These are phyloP conservation scores for Acomys russatus DNA, from an alignment of 2,797 vertebrate species.

Conservation along the genomic window DNA sequence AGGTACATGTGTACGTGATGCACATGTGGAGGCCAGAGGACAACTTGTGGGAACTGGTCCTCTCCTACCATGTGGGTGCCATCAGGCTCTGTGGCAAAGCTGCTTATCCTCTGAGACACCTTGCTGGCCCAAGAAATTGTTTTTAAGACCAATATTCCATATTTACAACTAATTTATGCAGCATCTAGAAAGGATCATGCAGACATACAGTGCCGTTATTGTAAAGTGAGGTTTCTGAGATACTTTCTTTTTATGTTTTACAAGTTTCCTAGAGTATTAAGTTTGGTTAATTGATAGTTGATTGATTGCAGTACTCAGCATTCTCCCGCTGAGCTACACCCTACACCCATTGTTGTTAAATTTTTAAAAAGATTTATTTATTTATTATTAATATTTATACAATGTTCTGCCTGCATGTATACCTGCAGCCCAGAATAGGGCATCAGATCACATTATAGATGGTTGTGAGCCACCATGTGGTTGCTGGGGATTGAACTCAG, in stretches of 20 bases:
- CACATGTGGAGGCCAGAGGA: not conserved
- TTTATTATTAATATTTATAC: no score
- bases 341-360: no score
- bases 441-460: no score
- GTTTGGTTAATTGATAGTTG: not conserved
- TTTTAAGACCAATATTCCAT: conserved; percentile 22
- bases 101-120: not conserved
- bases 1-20: not conserved
- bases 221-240: not conserved
- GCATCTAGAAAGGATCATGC: not conserved
- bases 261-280: conserved; percentile 27
- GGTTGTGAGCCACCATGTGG: no score
- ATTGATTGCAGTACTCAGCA: not conserved
- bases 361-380: no score
- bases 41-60: not conserved
- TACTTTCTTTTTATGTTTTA: conserved; percentile 26
- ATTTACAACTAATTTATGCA: not conserved
- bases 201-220: not conserved
- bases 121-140: not conserved
- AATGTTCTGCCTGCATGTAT: no score
- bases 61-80: not conserved
- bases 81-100: not conserved
- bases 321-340: no score
- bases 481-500: not conserved
- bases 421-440: no score